phyloP scores from a whole-genome alignment of 2,797 vertebrate species.

The Erethizon dorsatum region DNA sequence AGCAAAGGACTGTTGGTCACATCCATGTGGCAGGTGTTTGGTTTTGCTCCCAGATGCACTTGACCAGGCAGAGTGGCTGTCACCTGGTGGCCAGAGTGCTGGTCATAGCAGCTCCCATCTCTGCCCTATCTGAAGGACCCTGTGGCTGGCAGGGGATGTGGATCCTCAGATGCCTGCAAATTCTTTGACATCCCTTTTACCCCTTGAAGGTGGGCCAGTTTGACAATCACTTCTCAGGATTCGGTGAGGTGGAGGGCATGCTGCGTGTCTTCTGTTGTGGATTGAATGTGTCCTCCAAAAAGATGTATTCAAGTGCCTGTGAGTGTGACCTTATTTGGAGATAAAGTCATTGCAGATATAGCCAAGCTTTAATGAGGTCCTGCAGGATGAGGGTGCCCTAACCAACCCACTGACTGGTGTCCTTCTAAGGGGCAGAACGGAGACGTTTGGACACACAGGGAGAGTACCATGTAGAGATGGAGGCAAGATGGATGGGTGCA shows the following conservation, averaged over 20 bases:
- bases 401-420: not conserved
- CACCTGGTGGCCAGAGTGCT: not conserved
- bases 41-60: not conserved
- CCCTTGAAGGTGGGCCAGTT: not conserved
- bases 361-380: not conserved
- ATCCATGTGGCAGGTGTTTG: no score
- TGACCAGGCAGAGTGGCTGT: not conserved
- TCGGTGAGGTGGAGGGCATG: not conserved
- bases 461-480: not conserved
- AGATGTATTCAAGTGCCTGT: not conserved
- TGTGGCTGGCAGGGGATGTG: not conserved
- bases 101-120: not conserved
- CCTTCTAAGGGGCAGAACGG: not conserved
- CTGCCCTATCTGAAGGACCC: not conserved
- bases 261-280: not conserved
- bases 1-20: not conserved
- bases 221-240: no score
- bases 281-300: not conserved
- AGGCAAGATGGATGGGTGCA: not conserved
- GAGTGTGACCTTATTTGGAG: not conserved
- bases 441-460: not conserved
- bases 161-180: not conserved
- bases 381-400: not conserved
- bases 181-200: not conserved
- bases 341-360: not conserved